A percentile compares a stretch with the other conserved stretches of the same genome.
These are phyloP conservation scores for Camponotus pennsylvanicus DNA, from an alignment of 1,140 invertebrate species.

Conservation along the genomic window DNA sequence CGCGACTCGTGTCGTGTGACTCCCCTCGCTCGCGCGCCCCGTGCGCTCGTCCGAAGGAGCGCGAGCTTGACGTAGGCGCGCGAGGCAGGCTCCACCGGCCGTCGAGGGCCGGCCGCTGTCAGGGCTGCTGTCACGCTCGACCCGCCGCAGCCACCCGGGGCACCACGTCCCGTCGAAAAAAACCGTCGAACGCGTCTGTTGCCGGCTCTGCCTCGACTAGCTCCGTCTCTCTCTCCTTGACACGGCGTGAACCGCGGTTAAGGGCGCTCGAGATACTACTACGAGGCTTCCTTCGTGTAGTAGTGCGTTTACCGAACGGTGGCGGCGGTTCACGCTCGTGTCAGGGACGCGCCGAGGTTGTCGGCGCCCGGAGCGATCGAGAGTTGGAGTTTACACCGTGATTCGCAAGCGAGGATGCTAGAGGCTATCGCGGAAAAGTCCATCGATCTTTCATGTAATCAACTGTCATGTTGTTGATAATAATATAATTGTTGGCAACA, in stretches of 20 bases:
- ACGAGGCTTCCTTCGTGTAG: conserved; percentile 59
- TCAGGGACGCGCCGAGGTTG: conserved; percentile 42
- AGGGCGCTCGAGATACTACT: conserved; percentile 63
- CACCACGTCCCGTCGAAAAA: not conserved
- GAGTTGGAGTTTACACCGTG: not conserved
- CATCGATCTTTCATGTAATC: too few relatives aligned
- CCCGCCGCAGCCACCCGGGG: not conserved
- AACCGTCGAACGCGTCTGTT: not conserved
- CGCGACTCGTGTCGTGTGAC: conserved; percentile 9
- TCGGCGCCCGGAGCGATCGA: not conserved
- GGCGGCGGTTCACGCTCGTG: conserved; percentile 60
- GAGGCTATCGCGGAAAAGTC: too few relatives aligned
- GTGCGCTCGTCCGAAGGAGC: not conserved
- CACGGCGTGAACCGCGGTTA: conserved; percentile 28
- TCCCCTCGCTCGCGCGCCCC: conserved; percentile 5
- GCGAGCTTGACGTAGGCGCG: conserved; percentile 21
- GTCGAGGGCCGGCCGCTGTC: not conserved
- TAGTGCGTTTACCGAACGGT: conserved; percentile 63
- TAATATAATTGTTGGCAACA: too few relatives aligned
- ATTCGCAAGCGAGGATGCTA: too few relatives aligned
- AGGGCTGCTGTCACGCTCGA: not conserved
- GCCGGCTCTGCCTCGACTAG: not conserved
- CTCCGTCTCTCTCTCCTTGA: conserved; percentile 17
- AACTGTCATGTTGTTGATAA: too few relatives aligned
- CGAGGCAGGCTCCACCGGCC: conserved; percentile 13